Evolutionary conservation across 2,113 vertebrate species (phyloP).

Genomic region (Mustela lutreola): DNA sequence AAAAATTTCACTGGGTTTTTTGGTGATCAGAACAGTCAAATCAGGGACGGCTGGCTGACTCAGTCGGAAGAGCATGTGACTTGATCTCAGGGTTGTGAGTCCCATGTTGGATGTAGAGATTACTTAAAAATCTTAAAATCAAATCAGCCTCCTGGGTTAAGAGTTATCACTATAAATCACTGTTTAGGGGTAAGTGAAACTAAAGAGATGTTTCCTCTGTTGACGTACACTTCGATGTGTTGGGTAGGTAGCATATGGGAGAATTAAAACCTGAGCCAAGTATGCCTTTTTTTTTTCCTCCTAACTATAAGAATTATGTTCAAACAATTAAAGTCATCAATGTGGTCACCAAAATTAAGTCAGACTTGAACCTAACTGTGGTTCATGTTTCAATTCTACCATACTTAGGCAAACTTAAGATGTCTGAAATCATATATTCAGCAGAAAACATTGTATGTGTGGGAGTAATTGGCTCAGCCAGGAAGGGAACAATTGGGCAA

Average conservation of each 20-base stretch:
- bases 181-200: neutral
- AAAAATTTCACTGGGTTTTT: neutral
- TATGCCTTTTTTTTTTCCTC: neutral
- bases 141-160: neutral
- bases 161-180: neutral
- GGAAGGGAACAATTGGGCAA: neutral
- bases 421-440: neutral
- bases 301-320: neutral
- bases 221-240: neutral
- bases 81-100: neutral
- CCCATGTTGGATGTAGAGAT: neutral
- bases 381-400: neutral
- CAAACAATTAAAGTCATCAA: constrained; percentile 5
- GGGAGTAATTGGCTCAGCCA: neutral
- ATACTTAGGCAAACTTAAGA: neutral
- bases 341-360: neutral
- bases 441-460: neutral
- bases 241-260: neutral
- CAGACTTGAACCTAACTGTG: neutral
- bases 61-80: neutral
- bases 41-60: neutral
- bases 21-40: neutral
- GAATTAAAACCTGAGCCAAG: constrained; percentile 11
- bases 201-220: neutral
- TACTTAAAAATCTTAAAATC: neutral